These are phyloP conservation scores for Mesopsocus fuscifrons DNA, from an alignment of 2,888 invertebrate genomes.

Conservation along the genomic window DNA sequence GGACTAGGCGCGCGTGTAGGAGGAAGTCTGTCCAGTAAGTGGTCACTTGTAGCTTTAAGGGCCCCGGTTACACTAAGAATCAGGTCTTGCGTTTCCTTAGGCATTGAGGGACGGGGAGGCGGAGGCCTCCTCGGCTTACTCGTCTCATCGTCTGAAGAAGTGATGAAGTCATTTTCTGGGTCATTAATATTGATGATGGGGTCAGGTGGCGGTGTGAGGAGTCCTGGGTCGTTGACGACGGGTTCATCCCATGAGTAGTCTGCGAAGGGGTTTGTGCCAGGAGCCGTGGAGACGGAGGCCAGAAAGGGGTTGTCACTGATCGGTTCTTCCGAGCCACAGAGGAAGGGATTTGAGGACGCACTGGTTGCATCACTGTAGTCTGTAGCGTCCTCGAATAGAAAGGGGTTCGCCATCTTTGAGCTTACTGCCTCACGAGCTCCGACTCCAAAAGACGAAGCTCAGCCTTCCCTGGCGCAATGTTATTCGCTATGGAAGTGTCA, in stretches of 20 bases:
- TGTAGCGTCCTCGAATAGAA: constrained; percentile 49
- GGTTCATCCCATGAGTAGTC: constrained; percentile 13
- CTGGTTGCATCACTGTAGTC: constrained; percentile 32
- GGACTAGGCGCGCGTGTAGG: constrained; percentile 77
- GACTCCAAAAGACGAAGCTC: constrained; percentile 61
- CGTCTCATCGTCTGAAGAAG: constrained; percentile 7
- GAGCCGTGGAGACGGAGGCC: constrained; percentile 19
- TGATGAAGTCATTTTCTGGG: constrained; percentile 5
- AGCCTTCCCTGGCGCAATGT: constrained; percentile 53
- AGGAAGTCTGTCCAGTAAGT: constrained; percentile 62
- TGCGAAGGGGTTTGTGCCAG: constrained; percentile 38
- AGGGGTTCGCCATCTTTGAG: constrained; percentile 48
- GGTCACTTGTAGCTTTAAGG: constrained; percentile 72
- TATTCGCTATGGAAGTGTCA: constrained; percentile 60
- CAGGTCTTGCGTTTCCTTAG: constrained; percentile 66
- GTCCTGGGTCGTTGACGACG: constrained; percentile 12
- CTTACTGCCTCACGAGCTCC: constrained; percentile 34
- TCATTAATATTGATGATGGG: constrained; percentile 2
- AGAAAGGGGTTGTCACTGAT: constrained; percentile 12
- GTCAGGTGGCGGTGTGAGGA: constrained; percentile 12
- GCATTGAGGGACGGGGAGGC: constrained; percentile 39
- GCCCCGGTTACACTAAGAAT: constrained; percentile 72
- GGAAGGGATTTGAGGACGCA: constrained; percentile 46
- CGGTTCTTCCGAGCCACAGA: constrained; percentile 27
- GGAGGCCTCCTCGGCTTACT: constrained; percentile 20